Conservation (phyloP, 2,113 vertebrate species). For the Callorhinus ursinus region DNA sequence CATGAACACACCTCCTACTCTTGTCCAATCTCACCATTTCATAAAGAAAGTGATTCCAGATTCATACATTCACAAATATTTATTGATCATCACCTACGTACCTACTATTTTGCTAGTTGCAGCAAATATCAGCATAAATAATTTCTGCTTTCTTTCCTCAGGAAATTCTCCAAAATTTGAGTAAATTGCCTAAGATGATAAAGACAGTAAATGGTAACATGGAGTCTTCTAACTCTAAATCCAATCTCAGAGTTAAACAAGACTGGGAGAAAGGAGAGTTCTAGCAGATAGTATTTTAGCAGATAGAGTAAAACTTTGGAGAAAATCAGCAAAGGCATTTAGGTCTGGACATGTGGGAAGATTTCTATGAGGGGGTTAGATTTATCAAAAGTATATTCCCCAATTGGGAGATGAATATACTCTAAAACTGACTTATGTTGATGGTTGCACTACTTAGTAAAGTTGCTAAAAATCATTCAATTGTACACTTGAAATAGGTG, state of each 20-base stretch:
- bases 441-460: not conserved
- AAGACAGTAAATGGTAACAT: not conserved
- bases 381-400: not conserved
- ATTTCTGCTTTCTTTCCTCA: not conserved
- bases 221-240: not conserved
- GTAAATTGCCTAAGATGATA: not conserved
- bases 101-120: not conserved
- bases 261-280: not conserved
- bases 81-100: not conserved
- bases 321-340: not conserved
- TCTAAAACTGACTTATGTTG: not conserved
- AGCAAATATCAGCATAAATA: not conserved
- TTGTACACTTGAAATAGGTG: not conserved
- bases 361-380: not conserved
- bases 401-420: not conserved
- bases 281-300: not conserved
- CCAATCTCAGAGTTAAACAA: not conserved
- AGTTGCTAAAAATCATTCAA: slow-evolving; percentile 12
- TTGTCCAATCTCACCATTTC: not conserved
- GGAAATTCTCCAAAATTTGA: not conserved
- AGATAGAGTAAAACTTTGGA: not conserved
- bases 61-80: not conserved
- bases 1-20: not conserved
- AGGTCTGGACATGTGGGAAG: not conserved
- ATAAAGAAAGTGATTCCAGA: not conserved